Percentiles rank a stretch among this genome's conserved stretches.
Evolutionary conservation across 1,140 invertebrate genomes (phyloP).

Genomic region (Leptonema lineaticorne): DNA sequence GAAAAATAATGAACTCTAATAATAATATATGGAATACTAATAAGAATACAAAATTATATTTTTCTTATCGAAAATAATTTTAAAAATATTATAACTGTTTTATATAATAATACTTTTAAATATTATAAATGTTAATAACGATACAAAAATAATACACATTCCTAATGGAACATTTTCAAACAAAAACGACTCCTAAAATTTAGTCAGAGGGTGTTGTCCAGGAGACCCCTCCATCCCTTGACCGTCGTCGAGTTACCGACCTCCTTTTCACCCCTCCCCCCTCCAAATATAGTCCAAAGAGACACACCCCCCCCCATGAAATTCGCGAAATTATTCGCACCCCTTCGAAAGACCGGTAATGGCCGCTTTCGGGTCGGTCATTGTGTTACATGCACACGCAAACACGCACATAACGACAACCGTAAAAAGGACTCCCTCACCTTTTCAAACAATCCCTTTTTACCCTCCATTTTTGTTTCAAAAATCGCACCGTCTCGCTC

Average conservation of each 20-base stretch:
- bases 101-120: too few relatives aligned
- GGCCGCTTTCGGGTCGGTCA: constrained; percentile 18
- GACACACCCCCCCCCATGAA: background rate
- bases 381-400: too few relatives aligned
- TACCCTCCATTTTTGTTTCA: background rate
- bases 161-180: too few relatives aligned
- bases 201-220: background rate
- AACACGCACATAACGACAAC: background rate
- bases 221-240: background rate
- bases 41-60: too few relatives aligned
- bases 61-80: too few relatives aligned
- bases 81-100: too few relatives aligned
- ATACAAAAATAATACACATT: too few relatives aligned
- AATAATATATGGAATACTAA: too few relatives aligned
- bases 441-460: background rate
- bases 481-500: background rate
- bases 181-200: background rate
- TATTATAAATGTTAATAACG: too few relatives aligned
- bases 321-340: constrained; percentile 11
- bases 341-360: background rate
- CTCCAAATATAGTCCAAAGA: background rate
- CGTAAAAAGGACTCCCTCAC: constrained; percentile 1
- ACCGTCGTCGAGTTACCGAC: background rate
- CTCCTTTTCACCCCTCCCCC: background rate
- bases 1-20: too few relatives aligned